Percentiles rank a stretch among this genome's conserved stretches.
These are phyloP conservation scores for Agrotis puta DNA, from an alignment of 2,888 invertebrate genomes.

Conservation along the genomic window DNA sequence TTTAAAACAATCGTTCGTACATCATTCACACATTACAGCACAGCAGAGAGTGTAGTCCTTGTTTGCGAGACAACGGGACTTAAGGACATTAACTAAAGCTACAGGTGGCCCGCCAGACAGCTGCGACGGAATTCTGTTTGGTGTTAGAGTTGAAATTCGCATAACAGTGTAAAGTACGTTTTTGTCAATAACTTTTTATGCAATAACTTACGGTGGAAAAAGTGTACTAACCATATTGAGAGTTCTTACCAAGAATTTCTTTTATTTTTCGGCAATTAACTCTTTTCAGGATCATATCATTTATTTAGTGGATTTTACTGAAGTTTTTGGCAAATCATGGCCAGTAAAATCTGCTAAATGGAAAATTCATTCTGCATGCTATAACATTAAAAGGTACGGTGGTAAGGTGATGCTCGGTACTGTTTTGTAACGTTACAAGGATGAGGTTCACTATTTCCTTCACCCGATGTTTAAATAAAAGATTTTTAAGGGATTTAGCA, in stretches of 20 bases:
- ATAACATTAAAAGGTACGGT: conserved; percentile 28
- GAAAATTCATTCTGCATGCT: conserved; percentile 40
- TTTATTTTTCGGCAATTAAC: neutral
- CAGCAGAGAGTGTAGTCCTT: conserved; percentile 26
- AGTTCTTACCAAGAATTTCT: neutral
- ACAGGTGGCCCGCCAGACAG: conserved; percentile 41
- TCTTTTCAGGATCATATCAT: conserved; percentile 8
- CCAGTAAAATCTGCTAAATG: conserved; percentile 31
- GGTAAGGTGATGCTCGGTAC: too few species aligned
- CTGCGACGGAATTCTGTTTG: conserved; percentile 40
- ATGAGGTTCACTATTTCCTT: neutral
- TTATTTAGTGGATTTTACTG: conserved; percentile 34
- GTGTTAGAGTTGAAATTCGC: conserved; percentile 46
- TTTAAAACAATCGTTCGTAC: conserved; percentile 30
- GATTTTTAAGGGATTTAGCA: neutral
- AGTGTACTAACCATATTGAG: conserved; percentile 23
- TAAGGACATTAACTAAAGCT: conserved; percentile 33
- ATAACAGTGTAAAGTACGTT: conserved; percentile 49
- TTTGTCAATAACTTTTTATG: conserved; percentile 38
- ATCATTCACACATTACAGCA: conserved; percentile 51
- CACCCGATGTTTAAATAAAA: neutral
- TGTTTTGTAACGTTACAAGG: conserved; percentile 11
- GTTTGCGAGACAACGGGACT: conserved; percentile 22
- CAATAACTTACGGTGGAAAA: conserved; percentile 25
- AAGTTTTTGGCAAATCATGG: neutral